These are phyloP conservation scores for Tenthredo notha DNA, from an alignment of 2,888 invertebrate genomes.

Conservation along the genomic window DNA sequence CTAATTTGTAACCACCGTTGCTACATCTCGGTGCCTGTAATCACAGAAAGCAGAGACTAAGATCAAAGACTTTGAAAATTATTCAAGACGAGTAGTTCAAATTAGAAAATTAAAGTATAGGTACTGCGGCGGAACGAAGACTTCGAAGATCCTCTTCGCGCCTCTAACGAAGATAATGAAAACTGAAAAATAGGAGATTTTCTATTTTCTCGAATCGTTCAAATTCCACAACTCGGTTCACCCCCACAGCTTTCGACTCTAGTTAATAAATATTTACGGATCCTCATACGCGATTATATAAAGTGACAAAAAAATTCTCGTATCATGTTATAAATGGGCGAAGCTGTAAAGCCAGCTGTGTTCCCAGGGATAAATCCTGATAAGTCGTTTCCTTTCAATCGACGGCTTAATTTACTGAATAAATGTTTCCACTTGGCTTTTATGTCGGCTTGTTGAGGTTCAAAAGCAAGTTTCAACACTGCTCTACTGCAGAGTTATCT, in stretches of 20 bases:
- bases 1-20: slow-evolving; percentile 35
- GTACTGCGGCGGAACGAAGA: neutral
- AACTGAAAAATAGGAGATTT: neutral
- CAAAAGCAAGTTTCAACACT: slow-evolving; percentile 58
- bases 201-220: too few relatives aligned
- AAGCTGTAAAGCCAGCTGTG: slow-evolving; percentile 36
- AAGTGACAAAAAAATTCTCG: neutral
- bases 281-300: neutral
- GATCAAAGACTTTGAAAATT: slow-evolving; percentile 21
- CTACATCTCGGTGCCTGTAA: neutral
- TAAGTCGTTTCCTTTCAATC: slow-evolving; percentile 57
- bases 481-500: neutral
- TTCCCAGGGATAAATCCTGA: slow-evolving; percentile 53
- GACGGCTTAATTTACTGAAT: slow-evolving; percentile 60
- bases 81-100: neutral
- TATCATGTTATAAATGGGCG: slow-evolving; percentile 41
- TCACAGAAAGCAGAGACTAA: neutral
- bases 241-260: neutral
- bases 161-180: neutral
- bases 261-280: neutral
- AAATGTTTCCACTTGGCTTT: slow-evolving; percentile 58
- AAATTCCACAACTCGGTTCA: neutral
- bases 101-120: neutral
- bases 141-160: neutral
- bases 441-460: slow-evolving; percentile 60